These are phyloP conservation scores for Ailurus styani DNA, from an alignment of 2,113 vertebrate species.

Conservation along the genomic window DNA sequence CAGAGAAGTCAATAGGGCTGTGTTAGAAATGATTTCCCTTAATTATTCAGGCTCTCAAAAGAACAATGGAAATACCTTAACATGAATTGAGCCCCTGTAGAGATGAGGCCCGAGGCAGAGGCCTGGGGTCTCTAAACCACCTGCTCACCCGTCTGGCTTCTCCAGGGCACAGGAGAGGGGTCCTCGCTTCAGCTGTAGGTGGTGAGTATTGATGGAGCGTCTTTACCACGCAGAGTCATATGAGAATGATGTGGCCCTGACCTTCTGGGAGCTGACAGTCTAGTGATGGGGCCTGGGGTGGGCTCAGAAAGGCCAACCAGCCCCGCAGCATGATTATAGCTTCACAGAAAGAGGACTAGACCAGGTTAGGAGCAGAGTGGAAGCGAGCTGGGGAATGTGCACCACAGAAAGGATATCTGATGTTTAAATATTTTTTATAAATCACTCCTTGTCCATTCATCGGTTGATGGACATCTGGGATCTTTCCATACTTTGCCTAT, in stretches of 20 bases:
- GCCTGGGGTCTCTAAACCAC: neutral
- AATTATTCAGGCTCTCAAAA: constrained; percentile 58
- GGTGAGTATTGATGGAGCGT: rapidly evolving
- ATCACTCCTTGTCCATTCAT: neutral
- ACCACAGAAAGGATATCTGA: neutral
- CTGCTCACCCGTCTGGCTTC: neutral
- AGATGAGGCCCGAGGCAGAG: constrained; percentile 14
- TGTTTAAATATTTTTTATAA: neutral
- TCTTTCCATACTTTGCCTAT: neutral
- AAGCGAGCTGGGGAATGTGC: neutral
- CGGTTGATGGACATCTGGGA: neutral
- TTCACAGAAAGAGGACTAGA: neutral
- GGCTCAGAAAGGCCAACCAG: neutral
- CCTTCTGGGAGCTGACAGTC: neutral
- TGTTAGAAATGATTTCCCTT: constrained; percentile 60
- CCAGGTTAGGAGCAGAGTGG: neutral
- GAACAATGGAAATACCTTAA: neutral
- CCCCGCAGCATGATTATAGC: rapidly evolving
- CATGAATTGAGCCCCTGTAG: neutral
- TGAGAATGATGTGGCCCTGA: rapidly evolving
- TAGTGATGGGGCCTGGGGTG: rapidly evolving
- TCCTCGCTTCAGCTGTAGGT: neutral
- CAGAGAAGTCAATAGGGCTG: constrained; percentile 55
- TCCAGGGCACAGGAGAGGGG: neutral
- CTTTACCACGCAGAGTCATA: rapidly evolving